Base-by-base conservation (phyloP, 2,888 invertebrate species). In the Cremastinae sp. region DNA sequence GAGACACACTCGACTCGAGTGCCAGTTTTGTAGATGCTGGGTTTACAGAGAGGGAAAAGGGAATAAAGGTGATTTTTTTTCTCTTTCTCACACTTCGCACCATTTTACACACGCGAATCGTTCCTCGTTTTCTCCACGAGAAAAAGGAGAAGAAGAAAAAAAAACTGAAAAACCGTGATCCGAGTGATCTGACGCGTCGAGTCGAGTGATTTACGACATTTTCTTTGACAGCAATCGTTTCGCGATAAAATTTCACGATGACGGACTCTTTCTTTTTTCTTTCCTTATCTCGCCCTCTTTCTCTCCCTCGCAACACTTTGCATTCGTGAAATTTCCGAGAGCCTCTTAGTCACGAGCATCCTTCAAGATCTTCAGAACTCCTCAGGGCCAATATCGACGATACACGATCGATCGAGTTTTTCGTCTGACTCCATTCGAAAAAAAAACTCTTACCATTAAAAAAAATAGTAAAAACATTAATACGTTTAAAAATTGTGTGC, bases 1-100 rank as follows among this genome's bases (percentile, higher is more conserved):
- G 58, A 78, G 64, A 62, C 45, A 65, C 73, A 64, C 62, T 68
- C 54, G 64, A 69, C 47, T 69, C 73, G 69, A 76, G 76, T 59
- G 73, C 73, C 72, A 74, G 73, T 70, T 76, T 69, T 34, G 69
- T 65, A 59, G 64, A 69, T 72, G 61, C 71, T 28, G 65, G 22
- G 38, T 66, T 45, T 45, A 59, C 64, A 59, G 45, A 53, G 45
- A 38, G 38, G 70, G 54, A 45, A 28, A 65, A 47, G 53, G 16
- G 49, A 34, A 20, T 20, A 34, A 36, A 61, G 34, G n/a, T 18
- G 7, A 59, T 28, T 5, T 28, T 5, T 28, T 5, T 28, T 5
- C 5, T 28, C 5, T 28, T 28, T 28, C 28, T 28, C 28, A 5
- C 28, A 28, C 28, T 28, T 28, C 5, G 28, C 28, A 28, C 28